Conservation (phyloP, 2,888 invertebrate genomes). For the Nezara viridula region DNA sequence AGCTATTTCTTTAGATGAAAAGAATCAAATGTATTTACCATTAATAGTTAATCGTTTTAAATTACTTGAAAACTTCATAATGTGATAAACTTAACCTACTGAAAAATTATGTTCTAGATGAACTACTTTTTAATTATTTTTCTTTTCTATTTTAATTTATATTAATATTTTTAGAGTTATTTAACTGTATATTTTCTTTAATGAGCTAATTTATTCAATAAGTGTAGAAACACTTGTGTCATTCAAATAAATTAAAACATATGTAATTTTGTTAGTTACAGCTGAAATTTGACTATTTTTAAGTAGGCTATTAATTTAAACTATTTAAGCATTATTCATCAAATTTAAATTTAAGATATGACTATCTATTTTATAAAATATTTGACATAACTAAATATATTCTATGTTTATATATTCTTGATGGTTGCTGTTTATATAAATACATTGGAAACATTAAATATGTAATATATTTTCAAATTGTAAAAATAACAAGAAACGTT, state of each 20-base stretch:
- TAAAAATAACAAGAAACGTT: too few relatives aligned
- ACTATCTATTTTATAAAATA: neutral
- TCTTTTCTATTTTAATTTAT: neutral
- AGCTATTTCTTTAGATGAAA: neutral
- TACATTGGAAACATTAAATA: too few relatives aligned
- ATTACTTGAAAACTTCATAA: neutral
- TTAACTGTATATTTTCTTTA: neutral
- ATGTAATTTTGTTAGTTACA: neutral
- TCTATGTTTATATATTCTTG: neutral
- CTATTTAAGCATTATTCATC: neutral
- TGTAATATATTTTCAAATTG: too few relatives aligned
- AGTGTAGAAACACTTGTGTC: neutral
- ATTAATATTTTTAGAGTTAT: neutral
- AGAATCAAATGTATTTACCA: neutral
- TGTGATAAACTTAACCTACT: neutral
- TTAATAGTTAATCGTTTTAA: neutral
- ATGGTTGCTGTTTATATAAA: neutral
- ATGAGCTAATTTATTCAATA: neutral
- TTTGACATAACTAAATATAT: neutral
- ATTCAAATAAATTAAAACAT: slow-evolving; percentile 1
- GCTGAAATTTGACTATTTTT: neutral
- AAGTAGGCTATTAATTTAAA: neutral
- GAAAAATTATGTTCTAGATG: neutral
- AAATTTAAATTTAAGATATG: neutral
- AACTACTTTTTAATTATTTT: neutral